Conservation (phyloP, 1,140 invertebrate genomes). For the Brachionus plicatilis region DNA sequence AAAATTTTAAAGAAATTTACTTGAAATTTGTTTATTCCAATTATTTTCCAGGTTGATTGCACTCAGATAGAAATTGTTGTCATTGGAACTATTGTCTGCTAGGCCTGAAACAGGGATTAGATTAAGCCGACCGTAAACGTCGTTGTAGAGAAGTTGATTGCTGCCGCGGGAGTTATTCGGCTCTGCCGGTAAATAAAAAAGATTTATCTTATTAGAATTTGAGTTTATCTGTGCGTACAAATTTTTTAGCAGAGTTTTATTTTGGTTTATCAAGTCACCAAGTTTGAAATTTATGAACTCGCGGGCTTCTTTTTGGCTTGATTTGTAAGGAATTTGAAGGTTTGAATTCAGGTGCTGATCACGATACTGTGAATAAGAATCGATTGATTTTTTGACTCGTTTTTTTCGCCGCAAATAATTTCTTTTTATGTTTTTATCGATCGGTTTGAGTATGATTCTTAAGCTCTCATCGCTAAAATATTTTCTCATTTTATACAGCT, state of each 20-base stretch:
- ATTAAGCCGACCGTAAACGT: neutral
- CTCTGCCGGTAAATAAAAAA: neutral
- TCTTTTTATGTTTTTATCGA: neutral
- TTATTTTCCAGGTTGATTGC: neutral
- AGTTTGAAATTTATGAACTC: neutral
- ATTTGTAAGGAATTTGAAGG: too few relatives aligned
- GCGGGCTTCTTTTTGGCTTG: neutral
- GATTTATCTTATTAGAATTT: constrained; percentile 7
- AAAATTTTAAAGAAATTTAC: neutral
- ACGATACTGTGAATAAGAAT: neutral
- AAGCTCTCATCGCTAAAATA: neutral
- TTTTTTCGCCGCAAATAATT: neutral
- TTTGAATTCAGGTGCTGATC: neutral
- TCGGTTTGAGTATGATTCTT: neutral
- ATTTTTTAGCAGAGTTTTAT: neutral
- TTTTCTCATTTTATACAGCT: neutral
- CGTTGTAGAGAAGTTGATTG: neutral
- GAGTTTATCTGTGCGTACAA: constrained; percentile 18
- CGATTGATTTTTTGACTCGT: neutral
- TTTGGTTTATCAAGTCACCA: neutral
- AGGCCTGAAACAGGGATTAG: neutral
- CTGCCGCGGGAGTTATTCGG: neutral
- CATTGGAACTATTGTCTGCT: neutral
- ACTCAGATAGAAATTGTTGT: neutral
- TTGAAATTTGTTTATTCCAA: neutral